Conservation (phyloP, 2,113 vertebrate species). For the Condylura cristata region DNA sequence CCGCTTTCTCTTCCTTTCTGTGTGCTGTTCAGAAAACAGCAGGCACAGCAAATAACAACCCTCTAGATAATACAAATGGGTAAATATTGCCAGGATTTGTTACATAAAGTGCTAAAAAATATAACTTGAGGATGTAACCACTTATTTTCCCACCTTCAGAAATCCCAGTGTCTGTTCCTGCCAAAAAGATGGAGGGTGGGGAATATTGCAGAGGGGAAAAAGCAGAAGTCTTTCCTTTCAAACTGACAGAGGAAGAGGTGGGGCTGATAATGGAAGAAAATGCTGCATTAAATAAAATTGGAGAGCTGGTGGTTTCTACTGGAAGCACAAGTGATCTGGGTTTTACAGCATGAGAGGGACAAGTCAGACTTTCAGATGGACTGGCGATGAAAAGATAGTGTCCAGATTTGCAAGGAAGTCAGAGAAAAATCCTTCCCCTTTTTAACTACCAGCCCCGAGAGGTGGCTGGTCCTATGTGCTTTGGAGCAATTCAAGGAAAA, state of each 20-base stretch:
- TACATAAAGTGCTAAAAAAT: constrained; percentile 66
- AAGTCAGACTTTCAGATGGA: neutral
- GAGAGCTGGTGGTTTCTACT: neutral
- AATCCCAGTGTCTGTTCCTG: constrained; percentile 49
- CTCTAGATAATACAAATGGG: constrained; percentile 56
- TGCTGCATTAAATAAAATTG: neutral
- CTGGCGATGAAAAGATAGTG: neutral
- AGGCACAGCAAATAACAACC: constrained; percentile 46
- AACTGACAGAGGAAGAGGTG: constrained; percentile 20
- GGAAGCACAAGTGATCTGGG: neutral
- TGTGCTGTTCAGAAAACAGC: constrained; percentile 48
- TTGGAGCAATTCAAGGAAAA: neutral
- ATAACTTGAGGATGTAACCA: constrained; percentile 56
- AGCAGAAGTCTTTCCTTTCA: neutral
- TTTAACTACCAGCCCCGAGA: neutral
- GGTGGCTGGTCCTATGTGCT: neutral
- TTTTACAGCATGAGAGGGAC: neutral
- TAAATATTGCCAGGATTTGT: constrained; percentile 69
- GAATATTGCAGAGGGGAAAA: neutral
- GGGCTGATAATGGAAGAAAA: neutral
- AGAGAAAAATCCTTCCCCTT: neutral
- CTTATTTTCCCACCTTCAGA: constrained; percentile 65
- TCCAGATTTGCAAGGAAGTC: neutral
- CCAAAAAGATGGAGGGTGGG: constrained; percentile 16
- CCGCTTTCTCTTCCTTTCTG: neutral